phyloP scores from a whole-genome alignment of 2,113 vertebrate genomes.

The Osmerus eperlanus region DNA sequence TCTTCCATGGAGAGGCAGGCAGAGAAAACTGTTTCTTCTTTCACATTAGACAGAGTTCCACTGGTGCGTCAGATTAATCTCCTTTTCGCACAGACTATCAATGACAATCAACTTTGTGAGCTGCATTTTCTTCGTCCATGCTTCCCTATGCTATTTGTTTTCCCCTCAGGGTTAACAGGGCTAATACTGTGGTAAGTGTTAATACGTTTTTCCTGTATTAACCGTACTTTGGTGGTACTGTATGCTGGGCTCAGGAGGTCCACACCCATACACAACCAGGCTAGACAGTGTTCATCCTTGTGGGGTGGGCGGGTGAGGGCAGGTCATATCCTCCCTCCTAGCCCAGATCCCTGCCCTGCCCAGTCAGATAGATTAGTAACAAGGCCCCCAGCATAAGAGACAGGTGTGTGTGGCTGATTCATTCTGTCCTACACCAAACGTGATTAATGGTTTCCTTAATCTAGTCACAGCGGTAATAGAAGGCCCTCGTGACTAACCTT shows the following conservation, averaged over 20 bases:
- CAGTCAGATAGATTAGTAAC: slow-evolving; percentile 48
- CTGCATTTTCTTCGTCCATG: slow-evolving; percentile 5
- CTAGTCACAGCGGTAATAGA: slow-evolving; percentile 66
- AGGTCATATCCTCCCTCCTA: slow-evolving; percentile 10
- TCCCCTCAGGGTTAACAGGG: slow-evolving; percentile 6
- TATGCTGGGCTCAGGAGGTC: not conserved
- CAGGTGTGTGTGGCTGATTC: slow-evolving; percentile 62
- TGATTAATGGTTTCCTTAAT: slow-evolving; percentile 76
- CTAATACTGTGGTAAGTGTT: slow-evolving; percentile 58
- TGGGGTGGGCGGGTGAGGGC: slow-evolving; percentile 33
- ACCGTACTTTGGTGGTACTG: not conserved
- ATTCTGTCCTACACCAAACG: slow-evolving; percentile 54
- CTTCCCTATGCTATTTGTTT: too few species aligned
- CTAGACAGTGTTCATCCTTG: slow-evolving; percentile 29
- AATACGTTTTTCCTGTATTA: not conserved
- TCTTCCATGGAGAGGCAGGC: slow-evolving; percentile 81
- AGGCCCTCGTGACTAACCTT: slow-evolving; percentile 68
- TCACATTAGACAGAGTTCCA: slow-evolving; percentile 48
- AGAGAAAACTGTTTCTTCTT: slow-evolving; percentile 47
- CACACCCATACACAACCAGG: not conserved
- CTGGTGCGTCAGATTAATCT: slow-evolving; percentile 69
- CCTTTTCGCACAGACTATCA: slow-evolving; percentile 42
- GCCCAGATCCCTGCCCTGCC: slow-evolving; percentile 41
- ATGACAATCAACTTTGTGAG: slow-evolving; percentile 59
- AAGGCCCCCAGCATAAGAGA: slow-evolving; percentile 49